These are phyloP conservation scores for Triplophysa siluroides DNA, from an alignment of 2,113 vertebrate genomes.

Conservation along the genomic window DNA sequence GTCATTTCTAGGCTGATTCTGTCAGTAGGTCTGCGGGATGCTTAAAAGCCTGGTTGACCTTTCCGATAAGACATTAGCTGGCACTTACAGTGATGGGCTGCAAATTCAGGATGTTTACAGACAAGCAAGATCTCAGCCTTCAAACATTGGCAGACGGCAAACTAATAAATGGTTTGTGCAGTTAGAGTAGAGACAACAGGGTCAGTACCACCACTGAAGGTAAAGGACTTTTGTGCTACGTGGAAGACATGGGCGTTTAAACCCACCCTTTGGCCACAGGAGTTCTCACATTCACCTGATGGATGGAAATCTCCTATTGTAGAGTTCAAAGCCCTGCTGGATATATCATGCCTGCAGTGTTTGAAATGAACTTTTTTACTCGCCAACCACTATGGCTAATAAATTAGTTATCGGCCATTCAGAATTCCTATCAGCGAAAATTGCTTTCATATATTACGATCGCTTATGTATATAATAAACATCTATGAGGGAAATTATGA, in stretches of 20 bases:
- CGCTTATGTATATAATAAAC: too few relatives aligned
- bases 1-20: slow-evolving; percentile 32
- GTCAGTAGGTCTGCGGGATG: background rate
- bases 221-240: background rate
- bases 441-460: too few relatives aligned
- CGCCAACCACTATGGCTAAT: too few relatives aligned
- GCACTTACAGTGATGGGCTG: slow-evolving; percentile 31
- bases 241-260: background rate
- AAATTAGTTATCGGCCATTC: too few relatives aligned
- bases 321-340: too few relatives aligned
- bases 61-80: slow-evolving; percentile 42
- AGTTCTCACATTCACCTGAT: too few relatives aligned
- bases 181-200: background rate
- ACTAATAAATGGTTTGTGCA: slow-evolving; percentile 21
- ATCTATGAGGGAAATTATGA: too few relatives aligned
- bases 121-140: slow-evolving; percentile 39
- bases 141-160: slow-evolving; percentile 14
- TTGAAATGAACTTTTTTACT: too few relatives aligned
- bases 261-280: background rate
- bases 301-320: too few relatives aligned
- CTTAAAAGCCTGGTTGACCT: slow-evolving; percentile 38
- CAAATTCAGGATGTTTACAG: slow-evolving; percentile 45
- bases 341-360: too few relatives aligned
- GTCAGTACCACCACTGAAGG: background rate
- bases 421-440: too few relatives aligned